A percentile compares a stretch with the other conserved stretches of the same genome.
These are phyloP conservation scores for Ophioninae sp. DNA, from an alignment of 2,888 invertebrate genomes.

Conservation along the genomic window DNA sequence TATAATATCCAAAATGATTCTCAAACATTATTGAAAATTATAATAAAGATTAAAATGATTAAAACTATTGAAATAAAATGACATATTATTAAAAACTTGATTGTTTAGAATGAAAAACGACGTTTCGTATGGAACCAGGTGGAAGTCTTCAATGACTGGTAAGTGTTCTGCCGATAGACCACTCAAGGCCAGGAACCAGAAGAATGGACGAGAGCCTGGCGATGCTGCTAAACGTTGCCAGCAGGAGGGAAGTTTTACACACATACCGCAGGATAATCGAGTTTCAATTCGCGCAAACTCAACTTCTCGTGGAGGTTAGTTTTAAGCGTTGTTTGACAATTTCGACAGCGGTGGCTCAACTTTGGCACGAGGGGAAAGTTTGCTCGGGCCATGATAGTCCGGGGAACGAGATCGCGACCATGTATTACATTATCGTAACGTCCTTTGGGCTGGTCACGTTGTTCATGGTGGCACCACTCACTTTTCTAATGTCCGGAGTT, in stretches of 20 bases:
- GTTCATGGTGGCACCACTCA: background rate
- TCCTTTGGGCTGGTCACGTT: background rate
- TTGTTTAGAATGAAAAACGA: no score
- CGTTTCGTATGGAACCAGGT: no score
- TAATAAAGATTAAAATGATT: no score
- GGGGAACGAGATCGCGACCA: background rate
- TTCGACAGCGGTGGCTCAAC: background rate
- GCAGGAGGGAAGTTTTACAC: background rate
- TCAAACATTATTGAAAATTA: no score
- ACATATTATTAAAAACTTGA: no score
- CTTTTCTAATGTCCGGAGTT: background rate
- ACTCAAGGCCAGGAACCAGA: background rate
- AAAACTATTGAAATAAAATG: no score
- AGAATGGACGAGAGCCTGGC: background rate
- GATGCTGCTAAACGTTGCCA: background rate
- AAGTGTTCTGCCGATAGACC: background rate
- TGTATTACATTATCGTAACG: background rate
- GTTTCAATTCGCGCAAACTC: background rate
- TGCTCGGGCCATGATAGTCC: background rate
- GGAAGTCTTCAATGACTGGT: background rate
- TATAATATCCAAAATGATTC: no score
- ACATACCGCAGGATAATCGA: background rate
- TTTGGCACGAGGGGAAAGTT: background rate
- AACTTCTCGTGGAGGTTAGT: background rate
- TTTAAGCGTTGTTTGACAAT: slow-evolving; percentile 1